Percentiles rank a stretch among this genome's conserved stretches.
Conservation (phyloP, 2,797 vertebrate genomes). For the Vultur gryphus region DNA sequence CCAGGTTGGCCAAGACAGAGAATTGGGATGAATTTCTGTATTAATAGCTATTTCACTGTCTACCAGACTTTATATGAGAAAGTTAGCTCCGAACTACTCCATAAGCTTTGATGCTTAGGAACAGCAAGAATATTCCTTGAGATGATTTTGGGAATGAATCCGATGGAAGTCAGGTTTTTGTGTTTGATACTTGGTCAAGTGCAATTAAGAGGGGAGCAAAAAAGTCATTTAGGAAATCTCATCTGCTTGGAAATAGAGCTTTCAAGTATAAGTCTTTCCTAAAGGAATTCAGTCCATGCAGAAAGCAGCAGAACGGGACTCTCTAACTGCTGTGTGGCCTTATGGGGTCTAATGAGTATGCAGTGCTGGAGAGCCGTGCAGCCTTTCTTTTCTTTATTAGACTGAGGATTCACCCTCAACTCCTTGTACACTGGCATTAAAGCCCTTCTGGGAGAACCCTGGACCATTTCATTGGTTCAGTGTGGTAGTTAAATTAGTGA, state of each 20-base stretch:
- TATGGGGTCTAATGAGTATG: accelerated
- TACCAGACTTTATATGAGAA: not conserved
- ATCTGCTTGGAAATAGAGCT: not conserved
- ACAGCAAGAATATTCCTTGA: not conserved
- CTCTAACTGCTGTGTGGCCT: not conserved
- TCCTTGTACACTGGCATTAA: not conserved
- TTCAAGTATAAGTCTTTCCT: not conserved
- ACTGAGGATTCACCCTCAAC: not conserved
- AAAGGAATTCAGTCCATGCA: not conserved
- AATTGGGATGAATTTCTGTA: not conserved
- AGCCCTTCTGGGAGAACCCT: not conserved
- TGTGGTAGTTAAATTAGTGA: not conserved
- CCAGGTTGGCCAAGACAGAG: not conserved
- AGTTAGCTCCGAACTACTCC: not conserved
- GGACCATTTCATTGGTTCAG: not conserved
- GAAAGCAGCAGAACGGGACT: not conserved
- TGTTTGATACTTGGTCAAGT: not conserved
- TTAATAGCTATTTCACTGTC: not conserved
- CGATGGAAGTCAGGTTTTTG: not conserved
- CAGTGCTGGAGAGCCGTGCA: not conserved
- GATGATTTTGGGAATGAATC: not conserved
- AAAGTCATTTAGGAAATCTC: not conserved
- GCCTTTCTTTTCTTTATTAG: not conserved
- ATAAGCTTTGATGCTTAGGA: not conserved
- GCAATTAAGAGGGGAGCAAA: not conserved